phyloP scores from a whole-genome alignment of 1,140 invertebrate genomes.

The Drosophila seguyi region DNA sequence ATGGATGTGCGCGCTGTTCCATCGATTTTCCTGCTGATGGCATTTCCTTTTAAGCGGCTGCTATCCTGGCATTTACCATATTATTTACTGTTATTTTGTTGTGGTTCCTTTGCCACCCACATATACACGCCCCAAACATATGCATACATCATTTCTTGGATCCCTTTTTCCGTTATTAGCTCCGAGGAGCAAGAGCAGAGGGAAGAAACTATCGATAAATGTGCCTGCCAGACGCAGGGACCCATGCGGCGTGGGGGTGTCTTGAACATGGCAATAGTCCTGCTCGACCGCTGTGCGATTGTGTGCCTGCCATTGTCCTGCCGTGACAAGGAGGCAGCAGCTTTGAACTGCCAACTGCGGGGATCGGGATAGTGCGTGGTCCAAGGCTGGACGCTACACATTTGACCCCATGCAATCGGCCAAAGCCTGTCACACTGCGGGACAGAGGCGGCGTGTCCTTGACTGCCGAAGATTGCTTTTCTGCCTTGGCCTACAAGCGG shows the following conservation, averaged over 20 bases:
- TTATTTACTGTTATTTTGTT: constrained; percentile 75
- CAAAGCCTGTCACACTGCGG: constrained; percentile 26
- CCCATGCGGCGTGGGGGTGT: constrained; percentile 15
- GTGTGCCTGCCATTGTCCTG: constrained; percentile 19
- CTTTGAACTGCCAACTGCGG: constrained; percentile 38
- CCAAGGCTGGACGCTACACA: constrained; percentile 33
- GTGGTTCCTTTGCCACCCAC: constrained; percentile 43
- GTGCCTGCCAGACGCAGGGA: constrained; percentile 28
- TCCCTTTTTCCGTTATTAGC: constrained; percentile 60
- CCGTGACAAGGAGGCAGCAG: constrained; percentile 33
- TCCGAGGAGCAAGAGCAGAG: constrained; percentile 13
- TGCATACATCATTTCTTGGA: constrained; percentile 49
- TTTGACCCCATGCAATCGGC: constrained; percentile 57
- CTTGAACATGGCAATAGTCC: constrained; percentile 47
- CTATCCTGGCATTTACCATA: constrained; percentile 64
- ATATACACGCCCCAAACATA: constrained; percentile 29
- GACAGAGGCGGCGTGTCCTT: constrained; percentile 20
- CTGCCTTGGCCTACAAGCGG: constrained; percentile 15
- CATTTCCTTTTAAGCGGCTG: constrained; percentile 52
- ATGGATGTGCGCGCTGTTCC: constrained; percentile 54
- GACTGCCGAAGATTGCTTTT: constrained; percentile 23
- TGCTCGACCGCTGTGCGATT: constrained; percentile 48
- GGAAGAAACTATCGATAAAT: constrained; percentile 59
- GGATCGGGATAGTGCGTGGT: constrained; percentile 31
- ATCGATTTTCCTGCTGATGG: constrained; percentile 63